Base-by-base conservation (phyloP, 2,888 invertebrate species). In the Pollenia labialis region DNA sequence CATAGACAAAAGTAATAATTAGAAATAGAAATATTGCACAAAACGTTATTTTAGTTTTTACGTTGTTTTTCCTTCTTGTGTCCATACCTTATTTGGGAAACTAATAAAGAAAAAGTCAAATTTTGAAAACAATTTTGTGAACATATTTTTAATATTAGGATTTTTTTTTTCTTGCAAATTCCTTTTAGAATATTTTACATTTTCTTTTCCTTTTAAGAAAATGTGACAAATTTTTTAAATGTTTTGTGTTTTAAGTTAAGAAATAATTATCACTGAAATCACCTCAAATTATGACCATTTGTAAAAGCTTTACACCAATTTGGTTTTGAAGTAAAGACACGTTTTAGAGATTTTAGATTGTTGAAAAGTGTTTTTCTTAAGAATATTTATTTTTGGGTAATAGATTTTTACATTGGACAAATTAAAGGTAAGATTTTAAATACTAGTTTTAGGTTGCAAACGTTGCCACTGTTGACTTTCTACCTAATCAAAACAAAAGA, bases 11-110 rank as follows among this genome's bases (percentile, higher is more conserved):
- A 54, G 64, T 52, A 14, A n/a, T 42, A 14, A 71, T 11, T 16
- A 40, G 18, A 69, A 14, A 69, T 42, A 80, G 50, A 60, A 69
- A 69, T 72, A 62, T 71, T 62, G 44, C 64, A 46, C 16, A 80
- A 64, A 81, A 46, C 44, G 16, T 72, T 48, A 44, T 48, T 54
- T 72, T 72, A 7, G 23, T 42, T 42, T 42, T 42, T 32, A 32
- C 4, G 7, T n/a, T 32, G 48, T 52, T 18, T 32, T 46, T 1
- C 23, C 64, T 64, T 72, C 32, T 62, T 64, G 40, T 18, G 48
- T 48, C 60, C 60, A 69, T 46, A 18, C 81, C 81, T 52, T 69
- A 75, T 82, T 82, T 82, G 81, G 81, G 50, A 60, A 75, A 60
- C 52, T 68, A 75, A 75, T 75, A 54, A 72, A 18, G 14, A 52